Conservation (phyloP, 1,140 invertebrate species). For the Coelopa frigida region DNA sequence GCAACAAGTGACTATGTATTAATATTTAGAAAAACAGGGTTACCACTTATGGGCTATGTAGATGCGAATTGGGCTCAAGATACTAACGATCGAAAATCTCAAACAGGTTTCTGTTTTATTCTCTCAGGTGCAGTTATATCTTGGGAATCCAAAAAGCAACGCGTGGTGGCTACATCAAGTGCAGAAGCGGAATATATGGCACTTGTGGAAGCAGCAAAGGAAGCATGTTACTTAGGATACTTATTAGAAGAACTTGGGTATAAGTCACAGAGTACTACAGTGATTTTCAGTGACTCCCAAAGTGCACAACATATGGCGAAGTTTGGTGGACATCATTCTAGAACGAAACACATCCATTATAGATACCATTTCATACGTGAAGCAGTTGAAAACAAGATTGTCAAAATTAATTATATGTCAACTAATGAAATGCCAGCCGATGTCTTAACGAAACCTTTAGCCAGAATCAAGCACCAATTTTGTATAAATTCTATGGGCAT, state of each 20-base stretch:
- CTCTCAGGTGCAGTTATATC: too few relatives aligned
- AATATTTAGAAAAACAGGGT: too few relatives aligned
- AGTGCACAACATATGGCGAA: conserved; percentile 6
- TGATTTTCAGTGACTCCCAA: not conserved
- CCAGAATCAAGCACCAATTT: conserved; percentile 2
- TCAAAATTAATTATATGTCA: conserved; percentile 1
- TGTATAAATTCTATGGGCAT: not conserved
- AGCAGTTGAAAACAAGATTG: not conserved
- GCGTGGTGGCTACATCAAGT: not conserved
- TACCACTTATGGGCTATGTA: too few relatives aligned
- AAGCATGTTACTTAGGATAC: too few relatives aligned
- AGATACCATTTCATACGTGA: conserved; percentile 6
- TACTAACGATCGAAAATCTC: conserved; percentile 2
- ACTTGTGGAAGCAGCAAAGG: not conserved
- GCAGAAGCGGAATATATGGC: conserved; percentile 7
- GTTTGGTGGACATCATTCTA: not conserved
- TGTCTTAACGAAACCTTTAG: not conserved
- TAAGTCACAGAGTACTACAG: not conserved
- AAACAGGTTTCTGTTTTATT: not conserved
- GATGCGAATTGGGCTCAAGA: not conserved
- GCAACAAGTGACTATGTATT: too few relatives aligned
- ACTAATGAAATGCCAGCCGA: conserved; percentile 5
- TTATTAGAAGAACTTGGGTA: too few relatives aligned
- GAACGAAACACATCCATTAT: conserved; percentile 2
- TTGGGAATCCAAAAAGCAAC: not conserved